These are phyloP conservation scores for Apostichopus parvimensis DNA, from an alignment of 35 echinoderm and acorn worm species.

Conservation along the genomic window DNA sequence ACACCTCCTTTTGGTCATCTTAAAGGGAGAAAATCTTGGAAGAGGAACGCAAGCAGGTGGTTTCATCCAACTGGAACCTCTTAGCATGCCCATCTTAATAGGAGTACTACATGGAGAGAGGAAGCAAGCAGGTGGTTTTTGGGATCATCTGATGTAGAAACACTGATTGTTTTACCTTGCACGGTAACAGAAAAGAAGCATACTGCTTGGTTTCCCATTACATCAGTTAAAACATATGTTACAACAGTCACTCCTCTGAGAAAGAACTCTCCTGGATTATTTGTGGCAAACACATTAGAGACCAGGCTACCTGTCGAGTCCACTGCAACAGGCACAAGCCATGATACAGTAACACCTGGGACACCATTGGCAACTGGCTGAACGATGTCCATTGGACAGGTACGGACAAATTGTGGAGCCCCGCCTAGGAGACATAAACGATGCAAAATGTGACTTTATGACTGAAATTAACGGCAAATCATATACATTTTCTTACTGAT, in stretches of 20 bases:
- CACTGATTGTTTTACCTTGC: conserved; percentile 1
- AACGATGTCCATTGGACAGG: conserved; percentile 9
- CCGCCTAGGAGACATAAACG: background rate
- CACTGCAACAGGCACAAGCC: conserved; percentile 21
- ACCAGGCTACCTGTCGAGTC: background rate
- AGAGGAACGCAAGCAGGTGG: too few relatives aligned
- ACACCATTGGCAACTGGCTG: background rate
- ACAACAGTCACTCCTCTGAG: conserved; percentile 3
- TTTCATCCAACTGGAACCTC: too few relatives aligned
- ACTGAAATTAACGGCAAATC: too few relatives aligned
- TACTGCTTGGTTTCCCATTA: background rate
- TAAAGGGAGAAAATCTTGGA: too few relatives aligned
- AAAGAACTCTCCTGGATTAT: conserved; percentile 25
- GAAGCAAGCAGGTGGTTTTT: too few relatives aligned
- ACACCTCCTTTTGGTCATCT: too few relatives aligned
- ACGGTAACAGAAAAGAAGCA: conserved; percentile 36
- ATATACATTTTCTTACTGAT: background rate
- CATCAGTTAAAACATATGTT: conserved; percentile 26
- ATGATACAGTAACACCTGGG: background rate
- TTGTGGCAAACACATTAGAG: background rate
- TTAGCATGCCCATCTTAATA: too few relatives aligned
- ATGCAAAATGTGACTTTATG: too few relatives aligned
- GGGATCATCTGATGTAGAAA: too few relatives aligned
- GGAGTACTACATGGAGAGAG: too few relatives aligned
- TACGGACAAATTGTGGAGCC: background rate